These are phyloP conservation scores for Elymnias hypermnestra DNA, from an alignment of 1,140 invertebrate genomes.

Conservation along the genomic window DNA sequence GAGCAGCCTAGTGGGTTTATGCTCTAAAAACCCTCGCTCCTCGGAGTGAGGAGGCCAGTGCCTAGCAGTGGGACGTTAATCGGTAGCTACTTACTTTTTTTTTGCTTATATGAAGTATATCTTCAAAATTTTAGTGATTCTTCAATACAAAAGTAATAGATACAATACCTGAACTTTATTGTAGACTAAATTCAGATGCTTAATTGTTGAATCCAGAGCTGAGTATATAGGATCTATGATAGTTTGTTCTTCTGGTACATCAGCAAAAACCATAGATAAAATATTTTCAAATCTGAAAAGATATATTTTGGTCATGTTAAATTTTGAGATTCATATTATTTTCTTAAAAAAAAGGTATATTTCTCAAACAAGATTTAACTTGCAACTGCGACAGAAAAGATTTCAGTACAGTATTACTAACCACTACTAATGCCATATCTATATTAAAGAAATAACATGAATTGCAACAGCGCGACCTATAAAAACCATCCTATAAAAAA, in stretches of 20 bases:
- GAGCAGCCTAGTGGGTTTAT: too few species aligned
- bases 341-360: not conserved
- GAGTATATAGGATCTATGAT: constrained; percentile 31
- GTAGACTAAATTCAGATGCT: constrained; percentile 32
- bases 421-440: too few species aligned
- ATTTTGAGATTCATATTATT: not conserved
- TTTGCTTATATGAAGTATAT: too few species aligned
- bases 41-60: too few species aligned
- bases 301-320: not conserved
- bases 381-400: too few species aligned
- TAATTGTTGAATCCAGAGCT: constrained; percentile 30
- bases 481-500: too few species aligned
- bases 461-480: too few species aligned
- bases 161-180: constrained; percentile 44
- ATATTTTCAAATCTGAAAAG: constrained; percentile 60
- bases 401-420: too few species aligned
- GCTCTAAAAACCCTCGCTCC: too few species aligned
- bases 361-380: not conserved
- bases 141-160: not conserved
- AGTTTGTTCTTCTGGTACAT: constrained; percentile 37
- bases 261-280: constrained; percentile 51
- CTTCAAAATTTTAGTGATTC: not conserved
- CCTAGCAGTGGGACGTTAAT: too few species aligned
- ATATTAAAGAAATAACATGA: too few species aligned
- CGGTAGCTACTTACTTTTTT: too few species aligned